Percentiles rank a stretch among this genome's conserved stretches.
These are phyloP conservation scores for Brachionus rubens DNA, from an alignment of 1,140 invertebrate genomes.

Conservation along the genomic window DNA sequence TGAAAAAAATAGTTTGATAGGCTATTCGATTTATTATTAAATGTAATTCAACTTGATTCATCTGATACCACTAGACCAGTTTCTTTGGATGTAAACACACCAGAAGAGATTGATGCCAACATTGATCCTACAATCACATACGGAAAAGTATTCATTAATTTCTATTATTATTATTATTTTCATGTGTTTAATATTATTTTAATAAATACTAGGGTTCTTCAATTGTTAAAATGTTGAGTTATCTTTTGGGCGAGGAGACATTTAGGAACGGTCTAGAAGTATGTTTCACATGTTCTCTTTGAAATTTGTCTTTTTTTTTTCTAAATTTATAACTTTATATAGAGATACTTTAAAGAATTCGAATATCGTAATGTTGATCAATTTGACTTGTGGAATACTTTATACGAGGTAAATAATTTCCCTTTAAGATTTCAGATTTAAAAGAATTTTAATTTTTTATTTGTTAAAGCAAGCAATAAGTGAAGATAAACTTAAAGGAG, in stretches of 20 bases:
- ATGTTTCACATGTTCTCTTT: constrained; percentile 45
- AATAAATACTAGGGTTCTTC: constrained; percentile 68
- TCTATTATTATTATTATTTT: background rate
- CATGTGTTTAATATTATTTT: background rate
- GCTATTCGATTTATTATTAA: constrained; percentile 18
- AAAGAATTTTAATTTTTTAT: background rate
- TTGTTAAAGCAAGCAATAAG: background rate
- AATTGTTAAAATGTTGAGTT: constrained; percentile 88
- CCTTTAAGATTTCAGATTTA: background rate
- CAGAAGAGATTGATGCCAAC: constrained; percentile 35
- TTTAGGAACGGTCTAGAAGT: constrained; percentile 72
- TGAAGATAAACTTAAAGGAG: constrained; percentile 1
- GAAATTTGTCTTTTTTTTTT: background rate
- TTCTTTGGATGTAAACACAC: constrained; percentile 30
- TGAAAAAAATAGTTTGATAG: constrained; percentile 14
- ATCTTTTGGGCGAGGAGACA: constrained; percentile 78
- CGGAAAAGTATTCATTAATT: background rate
- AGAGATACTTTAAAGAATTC: constrained; percentile 25
- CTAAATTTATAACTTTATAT: background rate
- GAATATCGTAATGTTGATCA: constrained; percentile 38
- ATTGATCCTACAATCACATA: constrained; percentile 35
- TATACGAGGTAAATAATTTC: constrained; percentile 4
- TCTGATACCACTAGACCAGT: constrained; percentile 16
- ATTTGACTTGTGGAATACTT: constrained; percentile 18
- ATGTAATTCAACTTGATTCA: constrained; percentile 39